These are phyloP conservation scores for Cuniculus paca DNA, from an alignment of 2,797 vertebrate genomes.

Conservation along the genomic window DNA sequence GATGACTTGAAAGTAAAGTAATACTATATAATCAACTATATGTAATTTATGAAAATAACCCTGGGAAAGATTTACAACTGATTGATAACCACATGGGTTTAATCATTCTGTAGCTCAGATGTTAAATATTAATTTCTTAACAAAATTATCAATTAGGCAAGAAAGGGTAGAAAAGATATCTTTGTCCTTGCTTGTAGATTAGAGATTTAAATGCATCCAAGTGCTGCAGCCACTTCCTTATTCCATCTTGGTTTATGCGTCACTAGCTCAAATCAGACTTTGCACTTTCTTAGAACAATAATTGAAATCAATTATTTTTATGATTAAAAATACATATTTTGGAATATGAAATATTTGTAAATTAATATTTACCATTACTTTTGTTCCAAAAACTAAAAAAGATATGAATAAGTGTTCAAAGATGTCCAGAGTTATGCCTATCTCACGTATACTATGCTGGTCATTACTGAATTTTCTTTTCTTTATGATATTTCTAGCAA, in stretches of 20 bases:
- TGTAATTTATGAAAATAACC: conserved; percentile 23
- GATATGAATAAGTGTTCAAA: neutral
- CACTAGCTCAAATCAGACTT: neutral
- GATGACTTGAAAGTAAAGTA: conserved; percentile 36
- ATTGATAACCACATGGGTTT: neutral
- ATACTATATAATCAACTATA: neutral
- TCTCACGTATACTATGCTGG: neutral
- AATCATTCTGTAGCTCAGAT: conserved; percentile 58
- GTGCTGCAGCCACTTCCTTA: neutral
- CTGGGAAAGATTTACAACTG: conserved; percentile 53
- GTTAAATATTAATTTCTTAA: conserved; percentile 54
- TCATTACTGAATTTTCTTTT: neutral
- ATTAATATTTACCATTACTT: neutral
- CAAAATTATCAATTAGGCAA: conserved; percentile 37
- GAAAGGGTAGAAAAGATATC: neutral
- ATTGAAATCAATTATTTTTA: neutral
- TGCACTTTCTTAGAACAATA: neutral
- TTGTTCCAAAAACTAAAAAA: neutral
- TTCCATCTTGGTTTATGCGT: neutral
- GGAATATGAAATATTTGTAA: neutral
- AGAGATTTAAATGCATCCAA: neutral
- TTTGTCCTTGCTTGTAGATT: neutral
- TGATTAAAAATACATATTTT: neutral
- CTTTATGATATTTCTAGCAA: neutral
- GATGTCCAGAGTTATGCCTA: neutral